These are phyloP conservation scores for Amphipoea oculea DNA, from an alignment of 2,888 invertebrate genomes.

Conservation along the genomic window DNA sequence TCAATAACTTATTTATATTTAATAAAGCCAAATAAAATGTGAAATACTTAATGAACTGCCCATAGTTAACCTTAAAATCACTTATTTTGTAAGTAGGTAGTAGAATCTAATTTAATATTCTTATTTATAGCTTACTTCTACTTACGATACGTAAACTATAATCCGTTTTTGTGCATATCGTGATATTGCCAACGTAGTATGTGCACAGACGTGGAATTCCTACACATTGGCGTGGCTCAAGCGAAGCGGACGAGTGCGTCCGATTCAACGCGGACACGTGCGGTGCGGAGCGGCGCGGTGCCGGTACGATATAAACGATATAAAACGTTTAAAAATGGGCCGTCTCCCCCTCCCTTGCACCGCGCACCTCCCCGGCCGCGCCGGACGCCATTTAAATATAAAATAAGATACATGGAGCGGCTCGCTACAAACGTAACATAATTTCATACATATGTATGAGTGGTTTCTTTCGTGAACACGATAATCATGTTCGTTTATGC, in stretches of 20 bases:
- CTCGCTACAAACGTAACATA: slow-evolving; percentile 55
- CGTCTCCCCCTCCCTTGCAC: not conserved
- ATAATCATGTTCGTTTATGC: slow-evolving; percentile 62
- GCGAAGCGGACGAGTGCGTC: slow-evolving; percentile 28
- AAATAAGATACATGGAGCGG: slow-evolving; percentile 56
- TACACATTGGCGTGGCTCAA: slow-evolving; percentile 1
- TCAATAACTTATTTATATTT: no score
- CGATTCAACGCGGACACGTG: not conserved
- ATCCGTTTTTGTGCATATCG: not conserved
- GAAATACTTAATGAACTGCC: no score
- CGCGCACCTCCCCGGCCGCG: not conserved
- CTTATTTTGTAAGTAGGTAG: no score
- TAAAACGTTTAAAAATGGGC: slow-evolving; percentile 46
- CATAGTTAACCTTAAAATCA: no score
- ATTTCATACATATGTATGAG: slow-evolving; percentile 71
- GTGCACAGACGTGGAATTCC: slow-evolving; percentile 4
- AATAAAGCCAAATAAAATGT: no score
- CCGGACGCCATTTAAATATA: slow-evolving; percentile 62
- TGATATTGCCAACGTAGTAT: not conserved
- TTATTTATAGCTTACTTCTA: no score
- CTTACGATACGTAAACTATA: no score
- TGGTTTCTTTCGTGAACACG: slow-evolving; percentile 62
- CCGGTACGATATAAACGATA: slow-evolving; percentile 9
- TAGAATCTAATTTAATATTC: no score
- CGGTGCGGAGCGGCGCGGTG: not conserved